Evolutionary conservation across 2,113 vertebrate species (phyloP).

Genomic region (Madoqua kirkii): DNA sequence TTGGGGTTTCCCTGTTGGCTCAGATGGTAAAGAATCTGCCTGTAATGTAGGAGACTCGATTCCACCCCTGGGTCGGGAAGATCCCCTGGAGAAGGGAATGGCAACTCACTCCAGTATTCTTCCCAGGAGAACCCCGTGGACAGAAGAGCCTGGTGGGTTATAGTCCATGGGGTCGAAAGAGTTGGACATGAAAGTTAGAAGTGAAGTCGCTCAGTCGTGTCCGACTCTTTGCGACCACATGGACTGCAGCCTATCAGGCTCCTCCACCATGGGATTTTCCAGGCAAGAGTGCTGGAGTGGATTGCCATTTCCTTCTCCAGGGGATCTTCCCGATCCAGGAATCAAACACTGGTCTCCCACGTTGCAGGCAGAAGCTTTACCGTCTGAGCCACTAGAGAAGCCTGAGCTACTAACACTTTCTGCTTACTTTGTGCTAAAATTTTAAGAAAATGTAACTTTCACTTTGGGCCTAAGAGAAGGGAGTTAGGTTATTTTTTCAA

Average conservation of each 20-base stretch:
- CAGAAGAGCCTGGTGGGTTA: background rate
- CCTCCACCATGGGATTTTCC: too few relatives aligned
- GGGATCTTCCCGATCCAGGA: too few relatives aligned
- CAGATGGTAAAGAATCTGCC: background rate
- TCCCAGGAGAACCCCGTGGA: background rate
- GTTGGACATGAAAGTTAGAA: background rate
- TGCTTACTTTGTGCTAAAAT: slow-evolving; percentile 3
- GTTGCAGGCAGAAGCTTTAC: too few relatives aligned
- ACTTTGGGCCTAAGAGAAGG: background rate
- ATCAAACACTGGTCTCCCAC: rapidly evolving
- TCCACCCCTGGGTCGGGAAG: background rate
- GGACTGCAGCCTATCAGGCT: too few relatives aligned
- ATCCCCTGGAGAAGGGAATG: background rate
- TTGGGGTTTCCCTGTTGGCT: background rate
- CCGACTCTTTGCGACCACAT: too few relatives aligned
- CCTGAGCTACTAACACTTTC: background rate
- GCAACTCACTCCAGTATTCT: background rate
- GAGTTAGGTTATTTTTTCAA: background rate
- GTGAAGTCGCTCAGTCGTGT: too few relatives aligned
- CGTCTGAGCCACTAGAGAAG: too few relatives aligned
- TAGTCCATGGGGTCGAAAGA: background rate
- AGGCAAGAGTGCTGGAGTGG: too few relatives aligned
- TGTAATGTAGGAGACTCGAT: background rate
- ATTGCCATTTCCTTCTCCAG: too few relatives aligned
- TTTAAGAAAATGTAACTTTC: background rate